Conservation (phyloP, 2,113 vertebrate genomes). For the Centropus bengalensis region DNA sequence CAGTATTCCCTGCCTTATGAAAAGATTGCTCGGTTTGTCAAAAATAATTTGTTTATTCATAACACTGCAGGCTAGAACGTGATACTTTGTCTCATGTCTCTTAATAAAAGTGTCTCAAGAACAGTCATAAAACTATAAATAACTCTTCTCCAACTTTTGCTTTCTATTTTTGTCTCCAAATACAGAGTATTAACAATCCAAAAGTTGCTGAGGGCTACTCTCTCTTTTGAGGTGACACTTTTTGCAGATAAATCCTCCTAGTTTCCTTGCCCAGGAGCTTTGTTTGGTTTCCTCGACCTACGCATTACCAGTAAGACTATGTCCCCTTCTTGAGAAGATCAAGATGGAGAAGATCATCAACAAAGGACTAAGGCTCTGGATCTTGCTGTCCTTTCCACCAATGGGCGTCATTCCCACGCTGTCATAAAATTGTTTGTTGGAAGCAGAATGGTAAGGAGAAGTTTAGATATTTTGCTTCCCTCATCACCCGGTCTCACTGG, state of each 20-base stretch:
- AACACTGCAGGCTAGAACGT: neutral
- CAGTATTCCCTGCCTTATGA: neutral
- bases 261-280: neutral
- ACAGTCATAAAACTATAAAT: neutral
- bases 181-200: neutral
- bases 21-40: neutral
- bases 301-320: neutral
- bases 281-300: neutral
- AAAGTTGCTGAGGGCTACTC: neutral
- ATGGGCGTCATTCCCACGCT: fast-evolving
- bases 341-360: neutral
- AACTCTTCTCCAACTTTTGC: neutral
- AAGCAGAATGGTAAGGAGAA: neutral
- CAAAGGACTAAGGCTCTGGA: neutral
- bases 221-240: neutral
- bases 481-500: neutral
- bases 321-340: neutral
- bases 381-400: neutral
- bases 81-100: neutral
- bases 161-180: neutral
- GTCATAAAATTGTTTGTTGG: neutral
- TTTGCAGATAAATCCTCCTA: neutral
- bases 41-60: neutral
- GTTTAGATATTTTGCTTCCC: neutral
- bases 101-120: neutral